These are phyloP conservation scores for Procambarus virginalis DNA, from an alignment of 1,140 invertebrate genomes.

Conservation along the genomic window DNA sequence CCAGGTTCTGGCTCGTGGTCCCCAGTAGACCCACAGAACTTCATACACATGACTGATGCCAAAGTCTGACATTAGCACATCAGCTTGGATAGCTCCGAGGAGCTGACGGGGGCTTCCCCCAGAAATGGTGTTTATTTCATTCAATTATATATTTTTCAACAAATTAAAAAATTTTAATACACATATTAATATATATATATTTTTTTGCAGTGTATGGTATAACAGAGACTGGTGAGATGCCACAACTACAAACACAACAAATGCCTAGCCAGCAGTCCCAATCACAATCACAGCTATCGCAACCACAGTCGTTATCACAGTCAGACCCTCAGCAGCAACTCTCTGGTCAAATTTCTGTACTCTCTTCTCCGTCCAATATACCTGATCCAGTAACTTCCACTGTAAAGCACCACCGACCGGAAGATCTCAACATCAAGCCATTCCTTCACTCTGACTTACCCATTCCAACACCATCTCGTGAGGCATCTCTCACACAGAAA, in stretches of 20 bases:
- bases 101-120: too few relatives aligned
- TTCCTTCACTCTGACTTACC: constrained; percentile 77
- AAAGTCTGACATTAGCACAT: too few relatives aligned
- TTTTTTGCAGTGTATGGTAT: constrained; percentile 35
- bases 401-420: constrained; percentile 76
- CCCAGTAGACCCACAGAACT: too few relatives aligned
- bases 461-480: constrained; percentile 84
- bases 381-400: constrained; percentile 55
- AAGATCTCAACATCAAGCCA: constrained; percentile 82
- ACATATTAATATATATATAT: not conserved
- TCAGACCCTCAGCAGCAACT: constrained; percentile 50
- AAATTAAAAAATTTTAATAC: too few relatives aligned
- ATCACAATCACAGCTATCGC: constrained; percentile 13
- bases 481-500: constrained; percentile 93
- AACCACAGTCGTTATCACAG: constrained; percentile 29
- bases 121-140: too few relatives aligned
- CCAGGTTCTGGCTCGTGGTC: too few relatives aligned
- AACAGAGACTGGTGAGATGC: constrained; percentile 20
- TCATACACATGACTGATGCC: too few relatives aligned
- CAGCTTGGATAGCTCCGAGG: too few relatives aligned
- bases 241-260: constrained; percentile 16
- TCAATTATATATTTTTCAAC: too few relatives aligned
- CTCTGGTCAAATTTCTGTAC: constrained; percentile 83
- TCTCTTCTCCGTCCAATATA: constrained; percentile 72
- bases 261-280: constrained; percentile 22